A percentile compares a stretch with the other conserved stretches of the same genome.
phyloP scores from a whole-genome alignment of 2,113 vertebrate genomes.

The Perccottus glenii region DNA sequence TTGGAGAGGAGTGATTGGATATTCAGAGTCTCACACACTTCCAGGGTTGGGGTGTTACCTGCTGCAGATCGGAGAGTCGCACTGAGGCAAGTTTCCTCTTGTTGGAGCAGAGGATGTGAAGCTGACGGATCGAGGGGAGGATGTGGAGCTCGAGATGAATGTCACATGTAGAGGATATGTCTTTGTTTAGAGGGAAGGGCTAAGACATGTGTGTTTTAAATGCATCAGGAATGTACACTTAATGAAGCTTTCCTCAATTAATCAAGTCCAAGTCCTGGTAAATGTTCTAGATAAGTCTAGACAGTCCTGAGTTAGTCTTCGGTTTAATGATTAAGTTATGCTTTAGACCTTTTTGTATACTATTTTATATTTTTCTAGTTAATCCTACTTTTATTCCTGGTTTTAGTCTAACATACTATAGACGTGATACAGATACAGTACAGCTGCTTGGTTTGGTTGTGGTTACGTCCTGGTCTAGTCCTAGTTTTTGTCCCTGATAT shows the following conservation, averaged over 20 bases:
- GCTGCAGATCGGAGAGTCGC: slow-evolving; percentile 39
- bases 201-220: slow-evolving; percentile 7
- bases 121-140: slow-evolving; percentile 55
- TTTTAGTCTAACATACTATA: too few species aligned
- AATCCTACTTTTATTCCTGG: too few species aligned
- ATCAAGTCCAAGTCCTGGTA: too few species aligned
- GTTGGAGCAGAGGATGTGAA: slow-evolving; percentile 59
- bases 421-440: too few species aligned
- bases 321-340: too few species aligned
- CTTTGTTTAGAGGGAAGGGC: slow-evolving; percentile 30
- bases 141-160: slow-evolving; percentile 58
- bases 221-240: background rate
- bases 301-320: too few species aligned
- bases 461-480: too few species aligned
- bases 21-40: background rate
- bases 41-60: slow-evolving; percentile 60
- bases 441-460: too few species aligned
- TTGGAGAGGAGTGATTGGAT: background rate
- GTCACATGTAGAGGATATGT: slow-evolving; percentile 70
- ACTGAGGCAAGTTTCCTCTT: slow-evolving; percentile 61
- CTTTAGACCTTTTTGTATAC: too few species aligned
- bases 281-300: too few species aligned
- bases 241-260: too few species aligned
- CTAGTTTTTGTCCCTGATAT: background rate
- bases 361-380: too few species aligned